Conservation (phyloP, 2,113 vertebrate species). For the Pseudorectes ferrugineus region DNA sequence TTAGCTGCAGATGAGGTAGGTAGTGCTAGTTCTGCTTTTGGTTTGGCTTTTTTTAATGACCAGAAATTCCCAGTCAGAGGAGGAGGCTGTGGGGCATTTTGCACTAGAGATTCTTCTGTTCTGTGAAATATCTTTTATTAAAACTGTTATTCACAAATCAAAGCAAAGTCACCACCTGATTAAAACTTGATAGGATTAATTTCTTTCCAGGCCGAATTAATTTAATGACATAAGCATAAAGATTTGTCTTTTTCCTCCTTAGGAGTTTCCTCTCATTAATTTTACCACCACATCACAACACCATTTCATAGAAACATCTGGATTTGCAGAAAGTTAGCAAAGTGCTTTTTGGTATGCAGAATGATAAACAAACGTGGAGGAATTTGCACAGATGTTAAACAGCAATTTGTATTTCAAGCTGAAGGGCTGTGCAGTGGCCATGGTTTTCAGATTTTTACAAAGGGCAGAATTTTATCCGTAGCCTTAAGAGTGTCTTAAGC, state of each 20-base stretch:
- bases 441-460: not conserved
- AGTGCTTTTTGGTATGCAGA: not conserved
- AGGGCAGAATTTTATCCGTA: not conserved
- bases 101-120: not conserved
- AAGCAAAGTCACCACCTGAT: conserved; percentile 24
- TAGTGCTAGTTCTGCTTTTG: not conserved
- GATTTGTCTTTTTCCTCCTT: not conserved
- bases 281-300: not conserved
- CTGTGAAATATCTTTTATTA: conserved; percentile 33
- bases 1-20: not conserved
- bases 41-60: not conserved
- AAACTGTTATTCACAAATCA: conserved; percentile 28
- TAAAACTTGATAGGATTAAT: conserved; percentile 49
- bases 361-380: not conserved
- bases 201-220: not conserved
- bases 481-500: not conserved
- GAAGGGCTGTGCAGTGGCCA: not conserved
- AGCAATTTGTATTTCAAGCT: not conserved
- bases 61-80: not conserved
- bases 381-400: not conserved
- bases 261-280: not conserved
- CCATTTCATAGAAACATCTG: not conserved
- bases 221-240: not conserved
- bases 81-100: not conserved
- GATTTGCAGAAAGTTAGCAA: not conserved